Evolutionary conservation across 2,113 vertebrate genomes (phyloP).

Genomic region (Hemichromis elongatus): DNA sequence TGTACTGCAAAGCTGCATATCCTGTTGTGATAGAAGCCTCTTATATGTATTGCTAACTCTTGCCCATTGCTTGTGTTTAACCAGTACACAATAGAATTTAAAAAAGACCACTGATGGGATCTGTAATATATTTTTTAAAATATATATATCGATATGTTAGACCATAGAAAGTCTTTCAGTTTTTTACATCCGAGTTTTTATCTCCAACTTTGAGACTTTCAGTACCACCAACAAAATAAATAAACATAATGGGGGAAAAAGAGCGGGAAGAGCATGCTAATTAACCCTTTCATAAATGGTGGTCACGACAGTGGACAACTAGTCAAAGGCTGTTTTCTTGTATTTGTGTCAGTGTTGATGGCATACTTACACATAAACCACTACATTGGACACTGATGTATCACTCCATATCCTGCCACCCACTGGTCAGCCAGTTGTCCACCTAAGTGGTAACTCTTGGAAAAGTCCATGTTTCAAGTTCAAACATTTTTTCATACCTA

Average conservation of each 20-base stretch:
- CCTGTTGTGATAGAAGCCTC: background rate
- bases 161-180: background rate
- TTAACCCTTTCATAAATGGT: too few species aligned
- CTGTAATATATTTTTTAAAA: background rate
- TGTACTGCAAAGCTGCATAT: background rate
- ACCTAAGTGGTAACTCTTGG: too few species aligned
- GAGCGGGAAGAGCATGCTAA: background rate
- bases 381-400: too few species aligned
- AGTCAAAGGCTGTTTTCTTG: too few species aligned
- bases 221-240: background rate
- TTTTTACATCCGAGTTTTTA: background rate
- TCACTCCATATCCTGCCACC: too few species aligned
- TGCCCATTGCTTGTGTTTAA: background rate
- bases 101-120: background rate
- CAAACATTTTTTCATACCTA: too few species aligned
- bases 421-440: too few species aligned
- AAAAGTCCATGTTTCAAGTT: too few species aligned
- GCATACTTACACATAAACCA: too few species aligned
- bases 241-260: fast-evolving
- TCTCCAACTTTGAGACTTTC: fast-evolving
- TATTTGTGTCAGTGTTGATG: too few species aligned
- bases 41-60: background rate
- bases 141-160: fast-evolving
- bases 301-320: too few species aligned
- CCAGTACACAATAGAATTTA: background rate